Conservation (phyloP, 2,113 vertebrate species). For the Recurvirostra avosetta region DNA sequence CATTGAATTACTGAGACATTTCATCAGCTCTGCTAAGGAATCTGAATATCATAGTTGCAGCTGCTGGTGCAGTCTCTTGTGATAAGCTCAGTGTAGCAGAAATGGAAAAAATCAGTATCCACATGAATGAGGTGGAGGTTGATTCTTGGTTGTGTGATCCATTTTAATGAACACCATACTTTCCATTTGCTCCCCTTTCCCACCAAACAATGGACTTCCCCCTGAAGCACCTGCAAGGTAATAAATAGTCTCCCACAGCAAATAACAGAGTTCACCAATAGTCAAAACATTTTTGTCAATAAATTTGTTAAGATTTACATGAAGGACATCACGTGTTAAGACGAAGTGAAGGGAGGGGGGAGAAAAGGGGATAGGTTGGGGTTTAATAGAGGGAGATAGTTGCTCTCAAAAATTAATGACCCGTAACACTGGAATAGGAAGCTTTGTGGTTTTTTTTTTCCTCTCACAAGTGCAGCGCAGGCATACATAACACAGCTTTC, state of each 20-base stretch:
- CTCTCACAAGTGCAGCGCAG: neutral
- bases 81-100: slow-evolving; percentile 32
- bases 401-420: neutral
- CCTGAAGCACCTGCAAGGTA: neutral
- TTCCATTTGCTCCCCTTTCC: neutral
- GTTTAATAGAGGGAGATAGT: neutral
- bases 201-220: neutral
- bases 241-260: neutral
- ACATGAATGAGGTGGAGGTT: neutral
- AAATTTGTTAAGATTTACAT: neutral
- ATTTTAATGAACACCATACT: slow-evolving; percentile 1
- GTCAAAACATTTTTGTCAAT: neutral
- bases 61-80: neutral
- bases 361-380: neutral
- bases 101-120: slow-evolving; percentile 10
- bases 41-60: slow-evolving; percentile 4
- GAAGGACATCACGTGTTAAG: neutral
- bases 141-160: neutral
- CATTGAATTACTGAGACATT: slow-evolving; percentile 11
- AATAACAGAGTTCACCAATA: neutral
- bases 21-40: slow-evolving; percentile 19
- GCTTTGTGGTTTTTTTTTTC: neutral
- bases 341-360: neutral
- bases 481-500: neutral
- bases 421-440: neutral